Percentiles rank a stretch among this genome's conserved stretches.
These are phyloP conservation scores for Triplophysa bombifrons DNA, from an alignment of 2,797 vertebrate genomes.

Conservation along the genomic window DNA sequence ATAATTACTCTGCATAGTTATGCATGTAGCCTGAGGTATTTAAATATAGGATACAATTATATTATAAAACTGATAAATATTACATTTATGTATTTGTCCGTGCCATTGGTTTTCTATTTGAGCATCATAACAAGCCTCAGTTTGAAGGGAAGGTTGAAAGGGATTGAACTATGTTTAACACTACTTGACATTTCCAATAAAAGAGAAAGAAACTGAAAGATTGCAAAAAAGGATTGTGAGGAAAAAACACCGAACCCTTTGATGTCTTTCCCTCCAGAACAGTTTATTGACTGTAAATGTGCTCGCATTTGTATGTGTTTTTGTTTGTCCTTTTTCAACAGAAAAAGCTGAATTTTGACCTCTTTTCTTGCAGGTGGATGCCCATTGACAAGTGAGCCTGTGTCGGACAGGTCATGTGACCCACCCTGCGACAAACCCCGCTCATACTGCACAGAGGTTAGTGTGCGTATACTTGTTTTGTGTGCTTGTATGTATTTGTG, in stretches of 20 bases:
- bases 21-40: slow-evolving; percentile 34
- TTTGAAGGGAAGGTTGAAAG: not conserved
- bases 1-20: not conserved
- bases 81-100: not conserved
- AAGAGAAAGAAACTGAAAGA: not conserved
- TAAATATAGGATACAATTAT: slow-evolving; percentile 1
- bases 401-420: slow-evolving; percentile 90
- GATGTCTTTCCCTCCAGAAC: slow-evolving; percentile 44
- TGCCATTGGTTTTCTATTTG: too few relatives aligned
- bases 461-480: slow-evolving; percentile 50
- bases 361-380: slow-evolving; percentile 86
- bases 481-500: not conserved
- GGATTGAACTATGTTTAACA: not conserved
- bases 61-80: not conserved
- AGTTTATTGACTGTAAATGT: slow-evolving; percentile 25
- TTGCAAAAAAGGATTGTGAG: not conserved
- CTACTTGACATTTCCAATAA: not conserved
- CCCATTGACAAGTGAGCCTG: slow-evolving; percentile 79
- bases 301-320: slow-evolving; percentile 1
- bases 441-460: slow-evolving; percentile 92
- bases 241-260: slow-evolving; percentile 20
- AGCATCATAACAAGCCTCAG: not conserved
- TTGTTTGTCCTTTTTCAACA: not conserved
- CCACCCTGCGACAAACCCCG: slow-evolving; percentile 89
- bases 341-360: slow-evolving; percentile 19